Evolutionary conservation across 2,888 invertebrate genomes (phyloP).

Genomic region (Nephrotoma guestfalica): DNA sequence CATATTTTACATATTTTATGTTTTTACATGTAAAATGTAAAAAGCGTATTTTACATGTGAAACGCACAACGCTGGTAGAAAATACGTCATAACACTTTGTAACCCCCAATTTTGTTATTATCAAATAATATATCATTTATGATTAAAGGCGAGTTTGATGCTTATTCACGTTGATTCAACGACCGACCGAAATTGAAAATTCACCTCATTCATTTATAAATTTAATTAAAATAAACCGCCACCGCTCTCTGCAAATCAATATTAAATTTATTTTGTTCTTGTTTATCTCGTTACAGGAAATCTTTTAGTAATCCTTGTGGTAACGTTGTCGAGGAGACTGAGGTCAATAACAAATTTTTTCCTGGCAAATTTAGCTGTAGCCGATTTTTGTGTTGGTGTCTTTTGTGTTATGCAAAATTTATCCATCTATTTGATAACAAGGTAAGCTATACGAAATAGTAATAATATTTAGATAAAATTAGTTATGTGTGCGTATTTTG

Average conservation of each 20-base stretch:
- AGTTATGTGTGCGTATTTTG: too few relatives aligned
- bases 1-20: too few relatives aligned
- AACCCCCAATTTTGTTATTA: too few relatives aligned
- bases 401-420: slow-evolving; percentile 87
- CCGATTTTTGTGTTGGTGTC: slow-evolving; percentile 82
- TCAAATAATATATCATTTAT: too few relatives aligned
- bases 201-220: too few relatives aligned
- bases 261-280: neutral
- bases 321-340: slow-evolving; percentile 63
- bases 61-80: too few relatives aligned
- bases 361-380: slow-evolving; percentile 76
- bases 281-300: slow-evolving; percentile 52
- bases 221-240: neutral
- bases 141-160: too few relatives aligned
- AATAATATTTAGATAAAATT: neutral
- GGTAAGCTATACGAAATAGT: slow-evolving; percentile 35
- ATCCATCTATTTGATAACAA: slow-evolving; percentile 61
- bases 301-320: slow-evolving; percentile 72
- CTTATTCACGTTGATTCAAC: too few relatives aligned
- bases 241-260: neutral
- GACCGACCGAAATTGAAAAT: too few relatives aligned
- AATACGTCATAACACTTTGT: too few relatives aligned
- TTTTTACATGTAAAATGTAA: too few relatives aligned
- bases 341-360: slow-evolving; percentile 86
- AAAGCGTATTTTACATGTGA: too few relatives aligned